phyloP scores from a whole-genome alignment of 2,797 vertebrate species.

The Botia kubotai region DNA sequence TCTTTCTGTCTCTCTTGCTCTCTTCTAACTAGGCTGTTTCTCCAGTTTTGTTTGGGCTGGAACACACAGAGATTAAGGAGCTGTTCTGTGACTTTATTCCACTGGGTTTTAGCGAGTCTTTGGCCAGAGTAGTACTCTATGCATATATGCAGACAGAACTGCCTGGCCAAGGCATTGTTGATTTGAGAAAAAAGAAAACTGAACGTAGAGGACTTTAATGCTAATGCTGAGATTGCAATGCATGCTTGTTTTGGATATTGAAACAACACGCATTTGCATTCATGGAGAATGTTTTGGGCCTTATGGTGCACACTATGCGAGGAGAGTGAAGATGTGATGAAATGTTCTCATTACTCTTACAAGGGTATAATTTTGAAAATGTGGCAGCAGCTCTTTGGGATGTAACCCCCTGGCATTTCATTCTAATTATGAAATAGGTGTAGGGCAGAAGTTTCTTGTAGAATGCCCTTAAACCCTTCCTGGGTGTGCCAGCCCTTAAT shows the following conservation, averaged over 20 bases:
- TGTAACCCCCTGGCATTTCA: constrained; percentile 54
- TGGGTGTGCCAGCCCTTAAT: constrained; percentile 62
- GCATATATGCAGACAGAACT: neutral
- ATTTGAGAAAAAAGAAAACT: neutral
- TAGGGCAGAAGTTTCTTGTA: constrained; percentile 33
- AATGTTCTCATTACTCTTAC: neutral
- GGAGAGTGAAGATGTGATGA: neutral
- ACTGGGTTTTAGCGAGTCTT: constrained; percentile 10
- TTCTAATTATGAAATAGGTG: constrained; percentile 52
- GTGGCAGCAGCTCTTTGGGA: constrained; percentile 15
- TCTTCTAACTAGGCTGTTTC: constrained; percentile 2
- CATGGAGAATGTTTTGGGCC: neutral
- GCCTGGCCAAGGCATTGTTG: neutral
- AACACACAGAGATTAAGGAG: constrained; percentile 23
- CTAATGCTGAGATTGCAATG: neutral
- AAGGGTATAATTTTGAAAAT: constrained; percentile 6
- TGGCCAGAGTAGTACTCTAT: neutral
- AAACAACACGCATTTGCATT: neutral
- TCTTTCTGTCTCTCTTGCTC: neutral
- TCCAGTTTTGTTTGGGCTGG: constrained; percentile 11
- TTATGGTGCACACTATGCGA: neutral
- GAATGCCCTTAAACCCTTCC: constrained; percentile 50
- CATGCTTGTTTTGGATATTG: neutral
- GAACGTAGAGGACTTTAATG: neutral
- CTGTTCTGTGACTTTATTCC: constrained; percentile 21